Evolutionary conservation across 2,888 invertebrate genomes (phyloP).

Genomic region (Eupithecia subumbrata): DNA sequence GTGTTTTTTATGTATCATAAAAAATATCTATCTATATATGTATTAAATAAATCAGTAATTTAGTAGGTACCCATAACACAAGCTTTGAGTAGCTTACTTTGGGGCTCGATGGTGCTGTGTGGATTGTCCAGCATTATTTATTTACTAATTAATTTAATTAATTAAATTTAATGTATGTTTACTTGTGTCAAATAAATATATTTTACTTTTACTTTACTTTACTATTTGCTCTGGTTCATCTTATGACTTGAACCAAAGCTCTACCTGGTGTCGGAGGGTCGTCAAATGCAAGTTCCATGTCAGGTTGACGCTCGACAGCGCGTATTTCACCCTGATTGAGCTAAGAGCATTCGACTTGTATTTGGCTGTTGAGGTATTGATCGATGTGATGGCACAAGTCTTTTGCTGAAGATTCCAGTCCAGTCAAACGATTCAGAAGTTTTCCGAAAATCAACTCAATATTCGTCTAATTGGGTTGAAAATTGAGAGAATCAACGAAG

Average conservation of each 20-base stretch:
- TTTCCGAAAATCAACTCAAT: neutral
- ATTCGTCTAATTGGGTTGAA: neutral
- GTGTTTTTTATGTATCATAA: too few relatives aligned
- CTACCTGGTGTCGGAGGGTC: conserved; percentile 15
- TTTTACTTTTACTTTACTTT: too few relatives aligned
- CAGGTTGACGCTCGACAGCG: conserved; percentile 22
- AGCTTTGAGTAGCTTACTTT: too few relatives aligned
- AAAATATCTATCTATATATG: too few relatives aligned
- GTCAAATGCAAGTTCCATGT: conserved; percentile 35
- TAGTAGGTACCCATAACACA: too few relatives aligned
- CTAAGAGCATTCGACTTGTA: conserved; percentile 14
- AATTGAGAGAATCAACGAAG: neutral
- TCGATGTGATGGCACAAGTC: neutral
- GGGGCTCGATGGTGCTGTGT: too few relatives aligned
- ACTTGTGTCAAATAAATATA: too few relatives aligned
- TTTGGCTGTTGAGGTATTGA: neutral
- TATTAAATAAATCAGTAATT: too few relatives aligned
- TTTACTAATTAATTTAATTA: too few relatives aligned
- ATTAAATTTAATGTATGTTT: too few relatives aligned
- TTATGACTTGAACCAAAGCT: conserved; percentile 17
- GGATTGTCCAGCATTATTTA: too few relatives aligned
- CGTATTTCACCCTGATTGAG: conserved; percentile 24
- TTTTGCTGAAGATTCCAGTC: neutral
- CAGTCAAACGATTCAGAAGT: neutral
- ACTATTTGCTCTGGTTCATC: too few relatives aligned